Evolutionary conservation across 2,113 vertebrate species (phyloP), one percentile per base, ranked within the genome.

Genomic region (Herpetotheres cachinnans): DNA sequence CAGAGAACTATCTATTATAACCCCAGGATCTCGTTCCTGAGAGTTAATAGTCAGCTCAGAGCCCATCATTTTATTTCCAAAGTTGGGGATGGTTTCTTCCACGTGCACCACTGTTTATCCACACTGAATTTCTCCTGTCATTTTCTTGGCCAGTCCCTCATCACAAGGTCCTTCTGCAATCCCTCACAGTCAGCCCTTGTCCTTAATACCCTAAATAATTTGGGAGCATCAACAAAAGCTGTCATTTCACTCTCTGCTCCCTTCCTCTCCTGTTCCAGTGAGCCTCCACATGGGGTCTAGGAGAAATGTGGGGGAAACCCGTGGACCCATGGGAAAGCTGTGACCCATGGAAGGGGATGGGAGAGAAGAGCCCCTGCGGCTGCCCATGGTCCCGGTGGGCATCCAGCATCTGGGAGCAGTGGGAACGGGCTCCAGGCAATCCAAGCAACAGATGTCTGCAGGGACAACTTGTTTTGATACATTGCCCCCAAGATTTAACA

Each of bases 1-100:
- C 2, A 0, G 58, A 92, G 82, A 94, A 70, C 84, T 93, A 72
- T 91, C 49, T 82, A 42, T 97, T 90, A 88, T 65, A 93, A 90
- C 78, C 66, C 78, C 2, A 9, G 87, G 84, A 95, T 94, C 92
- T 95, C 69, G 78, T 82, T 97, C 84, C 93, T 85, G 66, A 66
- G 87, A 95, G 73, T 85, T 87, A 89, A 91, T 77, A 93, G 87
- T 54, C 93, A 93, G 84, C 84, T 95, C 84, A 46, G 84, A 97
- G 78, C 70, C 78, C 91, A 93, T 94, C 21, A 38, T 93, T 97
- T 90, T 65, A 44, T 72, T 65, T 93, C 93, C 88, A 78, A 87
- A 82, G 73, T 21, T 85, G 82, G 93, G 90, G 46, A 94, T 76
- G 70, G 44, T 76, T 85, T 94, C 90, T 95, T 87, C 73, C 87